Conservation (phyloP, 2,888 invertebrate genomes). For the Eurytoma adleriae region DNA sequence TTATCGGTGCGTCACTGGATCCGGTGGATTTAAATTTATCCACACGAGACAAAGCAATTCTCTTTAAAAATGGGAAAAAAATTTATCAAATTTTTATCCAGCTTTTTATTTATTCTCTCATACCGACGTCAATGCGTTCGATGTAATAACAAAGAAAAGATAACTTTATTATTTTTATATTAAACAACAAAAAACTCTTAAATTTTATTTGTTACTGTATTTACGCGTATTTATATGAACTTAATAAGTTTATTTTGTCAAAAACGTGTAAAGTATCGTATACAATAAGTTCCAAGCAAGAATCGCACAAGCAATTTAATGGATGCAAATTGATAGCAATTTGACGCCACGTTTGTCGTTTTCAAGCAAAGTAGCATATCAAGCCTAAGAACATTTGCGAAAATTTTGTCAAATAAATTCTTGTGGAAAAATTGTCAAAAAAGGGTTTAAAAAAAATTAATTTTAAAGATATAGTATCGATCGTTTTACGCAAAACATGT, state of each 20-base stretch:
- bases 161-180: too few relatives aligned
- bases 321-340: slow-evolving; percentile 32
- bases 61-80: background rate
- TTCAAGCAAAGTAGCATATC: background rate
- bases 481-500: background rate
- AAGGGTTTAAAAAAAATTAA: background rate
- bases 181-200: too few relatives aligned
- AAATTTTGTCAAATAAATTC: background rate
- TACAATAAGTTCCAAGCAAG: background rate
- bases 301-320: slow-evolving; percentile 1
- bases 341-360: background rate
- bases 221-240: too few relatives aligned
- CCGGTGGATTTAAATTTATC: background rate
- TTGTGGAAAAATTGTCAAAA: background rate
- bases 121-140: background rate
- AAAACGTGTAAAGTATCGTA: too few relatives aligned
- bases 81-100: background rate
- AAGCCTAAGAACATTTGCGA: background rate
- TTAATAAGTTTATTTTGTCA: too few relatives aligned
- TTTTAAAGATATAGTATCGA: too few relatives aligned
- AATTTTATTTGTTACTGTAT: too few relatives aligned
- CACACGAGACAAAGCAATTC: background rate
- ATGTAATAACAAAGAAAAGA: too few relatives aligned
- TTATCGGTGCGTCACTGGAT: background rate
- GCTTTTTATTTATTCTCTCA: background rate